Evolutionary conservation across 2,888 invertebrate genomes (phyloP), one percentile per base, ranked within the genome.

Genomic region (Troilus luridus): DNA sequence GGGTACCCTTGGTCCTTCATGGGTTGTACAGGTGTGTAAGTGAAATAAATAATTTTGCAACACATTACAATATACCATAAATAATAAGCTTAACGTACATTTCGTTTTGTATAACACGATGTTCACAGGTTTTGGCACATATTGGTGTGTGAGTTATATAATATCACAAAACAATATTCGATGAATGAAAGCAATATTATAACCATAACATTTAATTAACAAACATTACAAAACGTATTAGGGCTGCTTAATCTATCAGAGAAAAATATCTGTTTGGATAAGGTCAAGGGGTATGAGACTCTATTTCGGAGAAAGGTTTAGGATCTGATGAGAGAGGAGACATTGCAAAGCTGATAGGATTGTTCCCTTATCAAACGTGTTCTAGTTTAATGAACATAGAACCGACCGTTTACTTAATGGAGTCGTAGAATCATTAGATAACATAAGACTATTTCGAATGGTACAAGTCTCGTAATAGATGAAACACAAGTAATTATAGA

Each of bases 361-460:
- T 67, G 67, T 67, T 67, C 14, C 12, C 67, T 67, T 67, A 67
- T 67, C 67, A 67, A 67, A 67, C 67, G 67, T 67, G 67, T 67
- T 67, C 67, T 67, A 67, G 67, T 67, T 67, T 67, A 67, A 67
- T 67, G 67, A 67, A 67, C 67, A 67, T 67, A 67, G 67, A 67
- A 67, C 24, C 24, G 67, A 67, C 67, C 67, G 67, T 67, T 67
- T 67, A 67, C 67, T 67, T 67, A 67, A 67, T 67, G 67, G 67
- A 67, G 24, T 67, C 24, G 67, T 67, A 67, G 67, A 24, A 14
- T 10, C 67, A 67, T 67, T 67, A 24, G 24, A 67, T 24, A 67
- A 24, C 67, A 67, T 67, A 67, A 67, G 67, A 5, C 8, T 11
- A 24, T 67, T 24, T 67, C 14, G n/a, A 64, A 64, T 64, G n/a